A percentile compares a stretch with the other conserved stretches of the same genome.
Evolutionary conservation across 2,113 vertebrate species (phyloP).

Genomic region (Microcebus lehilahytsara): DNA sequence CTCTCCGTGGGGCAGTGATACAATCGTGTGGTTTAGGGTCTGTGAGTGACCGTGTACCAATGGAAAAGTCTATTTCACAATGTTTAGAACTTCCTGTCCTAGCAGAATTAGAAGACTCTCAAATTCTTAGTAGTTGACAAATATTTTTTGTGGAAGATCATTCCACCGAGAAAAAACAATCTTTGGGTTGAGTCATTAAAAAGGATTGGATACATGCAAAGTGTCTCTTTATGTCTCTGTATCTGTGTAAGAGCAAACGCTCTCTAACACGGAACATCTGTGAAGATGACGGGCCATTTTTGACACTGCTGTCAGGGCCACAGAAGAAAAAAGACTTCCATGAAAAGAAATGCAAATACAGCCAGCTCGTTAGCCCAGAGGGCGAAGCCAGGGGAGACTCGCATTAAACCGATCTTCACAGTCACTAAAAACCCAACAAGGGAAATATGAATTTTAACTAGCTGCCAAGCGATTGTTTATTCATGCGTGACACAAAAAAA

Average conservation of each 20-base stretch:
- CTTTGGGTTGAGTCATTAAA: constrained; percentile 39
- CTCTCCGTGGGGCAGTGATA: neutral
- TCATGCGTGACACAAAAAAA: constrained; percentile 30
- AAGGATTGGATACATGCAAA: neutral
- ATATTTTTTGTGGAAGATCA: constrained; percentile 59
- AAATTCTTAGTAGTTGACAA: constrained; percentile 55
- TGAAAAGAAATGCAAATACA: constrained; percentile 3
- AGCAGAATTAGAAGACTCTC: constrained; percentile 65
- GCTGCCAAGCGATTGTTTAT: constrained; percentile 38
- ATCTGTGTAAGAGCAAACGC: neutral
- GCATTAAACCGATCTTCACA: constrained; percentile 9
- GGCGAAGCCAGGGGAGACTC: neutral
- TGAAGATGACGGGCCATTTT: neutral
- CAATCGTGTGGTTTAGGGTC: neutral
- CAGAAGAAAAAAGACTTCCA: neutral
- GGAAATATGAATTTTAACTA: constrained; percentile 53
- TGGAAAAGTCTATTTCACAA: constrained; percentile 15
- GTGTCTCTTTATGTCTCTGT: neutral
- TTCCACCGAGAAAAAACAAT: neutral
- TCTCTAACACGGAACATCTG: constrained; percentile 28
- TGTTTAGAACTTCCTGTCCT: constrained; percentile 62
- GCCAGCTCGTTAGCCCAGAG: constrained; percentile 21
- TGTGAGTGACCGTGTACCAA: neutral
- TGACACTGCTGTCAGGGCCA: constrained; percentile 21
- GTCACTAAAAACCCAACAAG: constrained; percentile 44